Conservation (phyloP, 1,140 invertebrate species). For the Paramacrobiotus metropolitanus region DNA sequence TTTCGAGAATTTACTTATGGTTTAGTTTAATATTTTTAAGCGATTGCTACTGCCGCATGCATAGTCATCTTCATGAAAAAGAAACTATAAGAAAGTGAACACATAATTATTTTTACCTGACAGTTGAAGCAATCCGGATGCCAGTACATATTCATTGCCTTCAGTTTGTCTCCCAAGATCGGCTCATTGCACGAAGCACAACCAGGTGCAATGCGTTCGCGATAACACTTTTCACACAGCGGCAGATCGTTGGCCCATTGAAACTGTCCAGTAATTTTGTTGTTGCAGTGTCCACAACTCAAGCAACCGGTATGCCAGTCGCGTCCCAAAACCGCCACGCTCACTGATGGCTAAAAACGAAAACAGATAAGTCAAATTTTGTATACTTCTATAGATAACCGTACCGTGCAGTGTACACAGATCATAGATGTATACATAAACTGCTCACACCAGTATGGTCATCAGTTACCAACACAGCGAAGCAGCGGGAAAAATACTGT, state of each 20-base stretch:
- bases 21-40: too few species aligned
- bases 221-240: background rate
- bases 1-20: too few species aligned
- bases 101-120: background rate
- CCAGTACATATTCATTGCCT: background rate
- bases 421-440: too few species aligned
- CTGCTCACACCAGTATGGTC: too few species aligned
- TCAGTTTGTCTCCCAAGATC: background rate
- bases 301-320: background rate
- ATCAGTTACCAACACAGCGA: background rate
- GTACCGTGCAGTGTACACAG: too few species aligned
- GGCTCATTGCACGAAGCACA: background rate
- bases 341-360: background rate
- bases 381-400: too few species aligned
- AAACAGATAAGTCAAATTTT: too few species aligned
- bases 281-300: constrained; percentile 1
- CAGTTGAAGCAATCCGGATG: constrained; percentile 4
- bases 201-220: background rate
- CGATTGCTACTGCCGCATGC: too few species aligned
- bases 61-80: too few species aligned
- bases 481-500: background rate
- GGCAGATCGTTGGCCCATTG: background rate
- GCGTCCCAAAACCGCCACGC: background rate
- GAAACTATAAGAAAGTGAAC: background rate
- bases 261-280: background rate